Evolutionary conservation across 2,888 invertebrate species (phyloP), one percentile per base, ranked within the genome.

Genomic region (Campopleginae sp.): DNA sequence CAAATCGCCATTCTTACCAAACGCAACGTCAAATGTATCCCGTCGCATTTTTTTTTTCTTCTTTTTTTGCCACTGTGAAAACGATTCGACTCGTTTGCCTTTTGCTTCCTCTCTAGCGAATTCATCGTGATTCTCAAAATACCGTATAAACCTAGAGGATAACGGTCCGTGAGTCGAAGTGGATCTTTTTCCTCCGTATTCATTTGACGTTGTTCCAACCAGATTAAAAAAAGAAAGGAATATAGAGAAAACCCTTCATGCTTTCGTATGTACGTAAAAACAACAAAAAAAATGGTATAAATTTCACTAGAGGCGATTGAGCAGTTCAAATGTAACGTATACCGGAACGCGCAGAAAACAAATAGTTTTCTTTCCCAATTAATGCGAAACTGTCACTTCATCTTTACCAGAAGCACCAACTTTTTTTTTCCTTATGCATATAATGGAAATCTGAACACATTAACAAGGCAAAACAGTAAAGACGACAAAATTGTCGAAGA

Each of bases 21-120:
- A 63, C 63, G 33, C 71, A 61, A 58, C 46, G 44, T 38, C 65
- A 61, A 74, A 58, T 44, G 54, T 76, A 42, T 72, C 70, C 19
- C 8, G 33, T 66, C 12, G 42, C 42, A 61, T 63, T 74, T 44
- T 76, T 42, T 58, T 44, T 27, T 65, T 51, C 61, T 68, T 54
- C 61, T 44, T 66, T 72, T 76, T 83, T 44, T 80, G 66, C 58
- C 27, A 72, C 71, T 61, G 31, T 54, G 65, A 80, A 84, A 84
- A 61, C 72, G 76, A 76, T 77, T 46, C 78, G 19, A 58, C 33
- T 76, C 27, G 76, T 71, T 77, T 71, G 72, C 54, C 38, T 14
- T 75, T 19, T 75, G 58, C 46, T 68, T 66, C 17, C 38, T 44
- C 33, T 27, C 75, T 19, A 42, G 42, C 27, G 78, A 61, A 54